Conservation (phyloP, 2,797 vertebrate species). For the Smutsia gigantea region DNA sequence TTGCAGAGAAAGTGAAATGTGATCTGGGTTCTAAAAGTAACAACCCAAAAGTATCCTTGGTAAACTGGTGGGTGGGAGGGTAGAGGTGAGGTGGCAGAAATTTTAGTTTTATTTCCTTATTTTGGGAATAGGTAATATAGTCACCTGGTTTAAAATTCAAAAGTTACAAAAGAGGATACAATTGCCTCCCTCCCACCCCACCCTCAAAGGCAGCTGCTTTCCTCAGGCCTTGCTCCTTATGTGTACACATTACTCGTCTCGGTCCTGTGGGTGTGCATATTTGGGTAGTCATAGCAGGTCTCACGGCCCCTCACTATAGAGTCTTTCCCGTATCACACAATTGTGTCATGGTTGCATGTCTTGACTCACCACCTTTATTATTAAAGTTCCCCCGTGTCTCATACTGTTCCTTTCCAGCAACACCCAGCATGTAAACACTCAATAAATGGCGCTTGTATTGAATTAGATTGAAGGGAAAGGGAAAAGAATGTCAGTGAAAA, state of each 20-base stretch:
- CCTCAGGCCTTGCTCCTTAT: not conserved
- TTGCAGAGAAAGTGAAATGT: not conserved
- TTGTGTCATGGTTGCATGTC: not conserved
- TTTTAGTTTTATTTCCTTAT: not conserved
- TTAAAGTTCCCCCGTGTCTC: not conserved
- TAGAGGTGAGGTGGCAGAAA: not conserved
- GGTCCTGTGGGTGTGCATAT: too few species aligned
- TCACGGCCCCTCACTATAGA: not conserved
- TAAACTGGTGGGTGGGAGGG: not conserved
- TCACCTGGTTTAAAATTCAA: not conserved
- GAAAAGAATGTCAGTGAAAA: not conserved
- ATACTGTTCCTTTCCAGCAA: not conserved
- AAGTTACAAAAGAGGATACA: not conserved
- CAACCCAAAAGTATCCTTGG: not conserved
- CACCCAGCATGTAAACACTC: not conserved
- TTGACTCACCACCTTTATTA: not conserved
- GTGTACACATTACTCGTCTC: not conserved
- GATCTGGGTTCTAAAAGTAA: not conserved
- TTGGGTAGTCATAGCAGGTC: not conserved
- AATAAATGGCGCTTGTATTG: not conserved
- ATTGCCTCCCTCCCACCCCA: not conserved
- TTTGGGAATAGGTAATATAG: not conserved
- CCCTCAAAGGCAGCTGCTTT: not conserved
- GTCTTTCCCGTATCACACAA: not conserved
- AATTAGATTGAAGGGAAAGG: not conserved